phyloP scores from a whole-genome alignment of 2,888 invertebrate species.

The Tetropium fuscum region DNA sequence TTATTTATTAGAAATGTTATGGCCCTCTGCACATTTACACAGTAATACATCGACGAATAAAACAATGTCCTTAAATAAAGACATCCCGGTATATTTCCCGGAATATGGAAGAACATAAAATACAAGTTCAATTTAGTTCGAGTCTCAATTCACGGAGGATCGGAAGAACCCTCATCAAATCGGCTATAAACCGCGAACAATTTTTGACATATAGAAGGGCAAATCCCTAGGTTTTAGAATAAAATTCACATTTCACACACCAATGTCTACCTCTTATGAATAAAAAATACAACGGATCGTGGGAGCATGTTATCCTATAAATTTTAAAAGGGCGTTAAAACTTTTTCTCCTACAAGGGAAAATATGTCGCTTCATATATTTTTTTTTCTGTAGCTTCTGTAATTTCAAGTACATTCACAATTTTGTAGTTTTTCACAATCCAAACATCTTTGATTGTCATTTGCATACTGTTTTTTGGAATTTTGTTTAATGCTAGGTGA shows the following conservation, averaged over 20 bases:
- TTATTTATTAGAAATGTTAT: too few species aligned
- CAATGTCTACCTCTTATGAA: constrained; percentile 36
- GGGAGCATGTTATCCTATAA: constrained; percentile 5
- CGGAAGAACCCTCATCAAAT: constrained; percentile 62
- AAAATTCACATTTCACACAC: constrained; percentile 61
- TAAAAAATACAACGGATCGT: constrained; percentile 36
- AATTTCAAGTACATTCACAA: too few species aligned
- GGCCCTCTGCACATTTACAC: too few species aligned
- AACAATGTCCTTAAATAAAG: constrained; percentile 28
- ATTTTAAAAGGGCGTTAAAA: constrained; percentile 7
- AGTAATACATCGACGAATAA: background rate
- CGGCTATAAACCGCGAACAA: constrained; percentile 64
- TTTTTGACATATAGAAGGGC: constrained; percentile 62
- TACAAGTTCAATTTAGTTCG: constrained; percentile 53
- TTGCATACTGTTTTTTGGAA: too few species aligned
- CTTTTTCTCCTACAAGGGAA: background rate
- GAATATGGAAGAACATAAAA: constrained; percentile 47
- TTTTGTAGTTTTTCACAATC: too few species aligned
- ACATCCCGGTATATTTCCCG: constrained; percentile 19
- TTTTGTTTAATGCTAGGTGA: too few species aligned
- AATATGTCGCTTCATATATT: too few species aligned
- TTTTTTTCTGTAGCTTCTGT: too few species aligned
- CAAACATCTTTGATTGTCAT: too few species aligned
- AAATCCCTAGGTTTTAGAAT: constrained; percentile 55
- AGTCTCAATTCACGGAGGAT: constrained; percentile 43